phyloP scores from a whole-genome alignment of 2,797 vertebrate genomes.

The Chanos chanos region DNA sequence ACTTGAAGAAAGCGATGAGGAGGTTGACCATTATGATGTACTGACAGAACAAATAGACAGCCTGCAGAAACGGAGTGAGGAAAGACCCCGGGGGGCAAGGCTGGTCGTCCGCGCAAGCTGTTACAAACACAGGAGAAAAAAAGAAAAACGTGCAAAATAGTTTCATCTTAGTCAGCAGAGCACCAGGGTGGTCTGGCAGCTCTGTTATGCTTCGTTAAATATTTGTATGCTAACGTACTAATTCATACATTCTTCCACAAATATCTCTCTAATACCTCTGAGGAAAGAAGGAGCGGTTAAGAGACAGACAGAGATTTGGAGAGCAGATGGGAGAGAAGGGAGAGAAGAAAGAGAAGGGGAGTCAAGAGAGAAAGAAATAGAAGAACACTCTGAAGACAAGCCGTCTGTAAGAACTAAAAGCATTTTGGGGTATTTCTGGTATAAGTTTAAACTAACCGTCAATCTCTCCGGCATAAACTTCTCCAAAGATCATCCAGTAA shows the following conservation, averaged over 20 bases:
- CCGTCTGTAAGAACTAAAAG: no score
- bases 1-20: constrained; percentile 97
- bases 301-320: no score
- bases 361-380: no score
- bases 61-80: constrained; percentile 87
- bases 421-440: no score
- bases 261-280: no score
- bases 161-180: not conserved
- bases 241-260: no score
- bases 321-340: no score
- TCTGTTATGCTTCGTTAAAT: no score
- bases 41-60: constrained; percentile 94
- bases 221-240: no score
- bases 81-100: constrained; percentile 87
- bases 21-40: constrained; percentile 99
- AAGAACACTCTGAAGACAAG: no score
- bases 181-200: not conserved
- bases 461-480: constrained; percentile 89
- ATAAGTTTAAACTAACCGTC: constrained; percentile 77
- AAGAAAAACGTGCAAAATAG: not conserved
- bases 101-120: constrained; percentile 74
- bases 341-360: no score
- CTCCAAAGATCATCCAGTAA: constrained; percentile 98
- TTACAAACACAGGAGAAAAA: constrained; percentile 41
- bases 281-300: no score